A percentile compares a stretch with the other conserved stretches of the same genome.
phyloP scores from a whole-genome alignment of 2,888 invertebrate species.

The Scaptomyza reducta region DNA sequence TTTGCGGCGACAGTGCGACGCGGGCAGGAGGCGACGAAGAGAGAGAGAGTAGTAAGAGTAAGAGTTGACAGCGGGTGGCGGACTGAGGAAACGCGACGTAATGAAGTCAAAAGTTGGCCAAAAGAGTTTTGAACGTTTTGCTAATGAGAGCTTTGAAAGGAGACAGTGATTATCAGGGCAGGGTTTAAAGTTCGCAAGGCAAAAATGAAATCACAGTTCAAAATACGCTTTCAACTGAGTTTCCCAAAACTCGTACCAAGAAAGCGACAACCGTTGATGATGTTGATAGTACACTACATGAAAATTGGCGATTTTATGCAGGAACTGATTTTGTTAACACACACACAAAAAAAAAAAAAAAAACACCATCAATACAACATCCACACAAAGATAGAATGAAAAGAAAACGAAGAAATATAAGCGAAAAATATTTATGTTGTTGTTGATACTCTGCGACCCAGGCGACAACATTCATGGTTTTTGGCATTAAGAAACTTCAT shows the following conservation, averaged over 20 bases:
- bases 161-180: constrained; percentile 65
- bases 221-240: constrained; percentile 23
- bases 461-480: constrained; percentile 75
- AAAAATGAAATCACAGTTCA: constrained; percentile 18
- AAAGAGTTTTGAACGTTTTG: constrained; percentile 73
- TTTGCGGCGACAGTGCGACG: constrained; percentile 67
- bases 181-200: constrained; percentile 29
- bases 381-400: constrained; percentile 10
- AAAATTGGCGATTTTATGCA: neutral
- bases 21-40: constrained; percentile 6
- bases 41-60: neutral
- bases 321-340: neutral
- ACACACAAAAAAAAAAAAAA: neutral
- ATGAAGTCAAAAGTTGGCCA: constrained; percentile 76
- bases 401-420: neutral
- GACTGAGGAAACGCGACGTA: constrained; percentile 62
- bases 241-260: neutral
- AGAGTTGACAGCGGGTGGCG: constrained; percentile 13
- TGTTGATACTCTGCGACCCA: constrained; percentile 60
- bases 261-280: neutral
- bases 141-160: constrained; percentile 72
- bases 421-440: constrained; percentile 22
- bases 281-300: neutral
- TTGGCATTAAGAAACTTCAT: constrained; percentile 75
- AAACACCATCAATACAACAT: constrained; percentile 29